Evolutionary conservation across 2,888 invertebrate species (phyloP).

Genomic region (Acrocyrtus sp.): DNA sequence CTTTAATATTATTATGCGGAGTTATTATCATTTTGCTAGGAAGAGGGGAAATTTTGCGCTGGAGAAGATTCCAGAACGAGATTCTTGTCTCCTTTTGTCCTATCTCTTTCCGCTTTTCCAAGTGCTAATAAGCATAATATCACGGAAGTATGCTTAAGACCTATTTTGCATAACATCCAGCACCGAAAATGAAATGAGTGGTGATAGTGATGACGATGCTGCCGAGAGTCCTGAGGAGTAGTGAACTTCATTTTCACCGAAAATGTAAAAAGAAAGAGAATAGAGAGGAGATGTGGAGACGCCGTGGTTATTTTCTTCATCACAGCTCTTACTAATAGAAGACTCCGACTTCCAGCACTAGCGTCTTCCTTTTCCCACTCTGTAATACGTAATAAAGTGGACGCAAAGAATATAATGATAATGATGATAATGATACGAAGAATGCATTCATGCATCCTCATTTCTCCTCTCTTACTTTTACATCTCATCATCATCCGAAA

Average conservation of each 20-base stretch:
- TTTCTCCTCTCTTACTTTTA: constrained; percentile 42
- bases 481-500: constrained; percentile 45
- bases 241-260: constrained; percentile 17
- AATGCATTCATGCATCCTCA: constrained; percentile 53
- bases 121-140: constrained; percentile 51
- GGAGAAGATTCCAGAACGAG: constrained; percentile 15
- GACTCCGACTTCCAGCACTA: too few relatives aligned
- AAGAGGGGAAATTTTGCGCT: not conserved
- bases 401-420: constrained; percentile 47
- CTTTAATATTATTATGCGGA: constrained; percentile 1
- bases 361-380: not conserved
- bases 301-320: not conserved
- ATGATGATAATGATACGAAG: constrained; percentile 54
- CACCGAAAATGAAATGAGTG: constrained; percentile 25
- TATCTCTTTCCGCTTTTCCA: constrained; percentile 14
- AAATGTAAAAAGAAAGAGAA: not conserved
- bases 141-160: constrained; percentile 41
- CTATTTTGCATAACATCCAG: constrained; percentile 42
- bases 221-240: too few relatives aligned
- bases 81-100: constrained; percentile 39
- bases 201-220: constrained; percentile 12
- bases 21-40: constrained; percentile 1
- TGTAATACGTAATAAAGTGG: constrained; percentile 30
- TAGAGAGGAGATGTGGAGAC: constrained; percentile 5
- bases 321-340: not conserved